Conservation (phyloP, 2,888 invertebrate species). For the Folsomia candida region DNA sequence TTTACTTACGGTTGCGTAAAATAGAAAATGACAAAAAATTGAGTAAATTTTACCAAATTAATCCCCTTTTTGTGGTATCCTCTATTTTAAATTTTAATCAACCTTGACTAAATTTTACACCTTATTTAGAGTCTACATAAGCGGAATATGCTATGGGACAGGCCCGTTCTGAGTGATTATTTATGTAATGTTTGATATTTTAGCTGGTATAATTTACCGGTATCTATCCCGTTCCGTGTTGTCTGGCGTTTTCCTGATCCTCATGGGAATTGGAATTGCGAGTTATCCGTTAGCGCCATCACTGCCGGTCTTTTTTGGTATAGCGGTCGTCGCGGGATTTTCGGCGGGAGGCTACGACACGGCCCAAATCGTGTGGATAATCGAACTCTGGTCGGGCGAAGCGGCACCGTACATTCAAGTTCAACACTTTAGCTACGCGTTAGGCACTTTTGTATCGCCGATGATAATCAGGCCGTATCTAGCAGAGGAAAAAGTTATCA, state of each 20-base stretch:
- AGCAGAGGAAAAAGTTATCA: too few relatives aligned
- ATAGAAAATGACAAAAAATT: too few relatives aligned
- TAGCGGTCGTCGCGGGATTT: constrained; percentile 33
- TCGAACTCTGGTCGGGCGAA: constrained; percentile 39
- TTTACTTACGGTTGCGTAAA: too few relatives aligned
- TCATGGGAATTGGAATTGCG: background rate
- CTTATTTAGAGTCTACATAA: too few relatives aligned
- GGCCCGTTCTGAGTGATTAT: too few relatives aligned
- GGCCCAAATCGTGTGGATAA: constrained; percentile 36
- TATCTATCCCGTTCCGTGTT: background rate
- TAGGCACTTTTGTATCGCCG: constrained; percentile 29
- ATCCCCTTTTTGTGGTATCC: too few relatives aligned
- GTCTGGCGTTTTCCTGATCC: background rate
- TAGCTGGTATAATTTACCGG: background rate
- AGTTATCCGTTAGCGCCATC: constrained; percentile 26
- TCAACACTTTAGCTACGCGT: constrained; percentile 37
- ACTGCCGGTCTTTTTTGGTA: constrained; percentile 23
- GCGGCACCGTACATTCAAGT: constrained; percentile 36
- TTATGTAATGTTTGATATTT: too few relatives aligned
- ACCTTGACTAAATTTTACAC: too few relatives aligned
- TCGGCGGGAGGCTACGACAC: constrained; percentile 35
- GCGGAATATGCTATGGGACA: too few relatives aligned
- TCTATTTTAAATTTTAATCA: too few relatives aligned
- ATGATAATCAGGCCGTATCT: constrained; percentile 35
- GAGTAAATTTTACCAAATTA: too few relatives aligned